Evolutionary conservation across 2,888 invertebrate genomes (phyloP).

Genomic region (Phania funesta): DNA sequence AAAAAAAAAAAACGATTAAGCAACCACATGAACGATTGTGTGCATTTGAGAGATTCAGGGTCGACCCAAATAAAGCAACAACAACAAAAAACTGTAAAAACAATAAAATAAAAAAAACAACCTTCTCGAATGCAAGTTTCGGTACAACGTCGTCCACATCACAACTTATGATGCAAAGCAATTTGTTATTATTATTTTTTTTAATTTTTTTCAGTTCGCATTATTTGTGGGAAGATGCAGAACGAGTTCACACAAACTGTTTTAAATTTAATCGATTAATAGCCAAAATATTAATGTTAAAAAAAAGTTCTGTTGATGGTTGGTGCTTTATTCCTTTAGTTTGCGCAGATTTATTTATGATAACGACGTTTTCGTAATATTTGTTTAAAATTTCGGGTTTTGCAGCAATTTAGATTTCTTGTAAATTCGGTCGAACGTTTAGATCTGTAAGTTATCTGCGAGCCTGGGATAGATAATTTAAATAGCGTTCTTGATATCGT

Average conservation of each 20-base stretch:
- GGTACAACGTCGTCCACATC: not conserved
- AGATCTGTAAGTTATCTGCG: too few species aligned
- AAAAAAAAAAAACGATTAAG: constrained; percentile 62
- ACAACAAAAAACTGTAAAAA: not conserved
- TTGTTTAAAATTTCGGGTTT: not conserved
- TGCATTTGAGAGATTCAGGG: constrained; percentile 39
- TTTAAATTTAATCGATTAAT: constrained; percentile 40
- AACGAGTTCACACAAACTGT: constrained; percentile 20
- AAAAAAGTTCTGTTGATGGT: not conserved
- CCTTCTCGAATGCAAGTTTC: constrained; percentile 13
- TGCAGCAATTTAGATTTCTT: too few species aligned
- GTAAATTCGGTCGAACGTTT: too few species aligned
- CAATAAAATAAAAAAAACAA: constrained; percentile 1
- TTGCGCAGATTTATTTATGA: not conserved
- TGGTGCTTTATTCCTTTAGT: not conserved
- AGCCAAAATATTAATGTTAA: constrained; percentile 11
- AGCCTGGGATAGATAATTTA: too few species aligned
- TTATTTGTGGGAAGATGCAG: constrained; percentile 34
- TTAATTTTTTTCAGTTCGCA: not conserved
- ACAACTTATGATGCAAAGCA: constrained; percentile 31
- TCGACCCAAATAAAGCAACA: constrained; percentile 46
- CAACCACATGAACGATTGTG: constrained; percentile 18
- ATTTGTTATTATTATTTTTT: constrained; percentile 33
- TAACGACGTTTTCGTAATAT: not conserved
- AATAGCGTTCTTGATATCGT: too few species aligned